phyloP scores from a whole-genome alignment of 2,888 invertebrate species.

The Phyto melanocephala region DNA sequence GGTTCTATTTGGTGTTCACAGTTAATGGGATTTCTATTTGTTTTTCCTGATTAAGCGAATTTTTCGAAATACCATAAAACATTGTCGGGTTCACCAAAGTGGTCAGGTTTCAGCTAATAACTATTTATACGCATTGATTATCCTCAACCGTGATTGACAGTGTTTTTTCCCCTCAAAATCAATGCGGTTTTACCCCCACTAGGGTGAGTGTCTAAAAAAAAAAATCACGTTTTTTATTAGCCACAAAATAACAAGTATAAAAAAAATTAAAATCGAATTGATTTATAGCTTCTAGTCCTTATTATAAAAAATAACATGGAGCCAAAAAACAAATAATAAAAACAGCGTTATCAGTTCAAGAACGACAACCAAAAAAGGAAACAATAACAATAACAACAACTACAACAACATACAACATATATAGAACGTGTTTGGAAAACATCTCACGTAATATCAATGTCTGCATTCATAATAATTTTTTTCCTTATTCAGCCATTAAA shows the following conservation, averaged over 20 bases:
- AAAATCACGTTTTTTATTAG: slow-evolving; percentile 42
- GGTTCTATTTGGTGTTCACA: no score
- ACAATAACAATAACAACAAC: neutral
- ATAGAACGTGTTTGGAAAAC: slow-evolving; percentile 46
- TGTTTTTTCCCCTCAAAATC: neutral
- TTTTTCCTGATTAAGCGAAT: no score
- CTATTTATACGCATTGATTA: neutral
- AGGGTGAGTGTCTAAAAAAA: neutral
- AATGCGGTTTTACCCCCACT: neutral
- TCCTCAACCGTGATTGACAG: neutral
- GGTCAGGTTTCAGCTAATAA: neutral
- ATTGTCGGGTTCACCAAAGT: no score
- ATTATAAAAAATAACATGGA: slow-evolving; percentile 3
- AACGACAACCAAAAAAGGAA: neutral
- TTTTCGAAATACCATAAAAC: no score
- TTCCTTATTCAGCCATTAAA: neutral
- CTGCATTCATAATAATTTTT: neutral
- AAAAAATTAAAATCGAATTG: slow-evolving; percentile 48
- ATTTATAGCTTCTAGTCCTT: slow-evolving; percentile 52
- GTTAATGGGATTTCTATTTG: no score
- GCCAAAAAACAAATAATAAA: neutral
- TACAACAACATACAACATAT: neutral
- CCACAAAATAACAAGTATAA: slow-evolving; percentile 20
- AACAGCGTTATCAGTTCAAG: slow-evolving; percentile 8
- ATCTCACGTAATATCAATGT: slow-evolving; percentile 53